Conservation (phyloP, 37 sponge, comb jelly and placozoan species). For the Agelas oroides region DNA sequence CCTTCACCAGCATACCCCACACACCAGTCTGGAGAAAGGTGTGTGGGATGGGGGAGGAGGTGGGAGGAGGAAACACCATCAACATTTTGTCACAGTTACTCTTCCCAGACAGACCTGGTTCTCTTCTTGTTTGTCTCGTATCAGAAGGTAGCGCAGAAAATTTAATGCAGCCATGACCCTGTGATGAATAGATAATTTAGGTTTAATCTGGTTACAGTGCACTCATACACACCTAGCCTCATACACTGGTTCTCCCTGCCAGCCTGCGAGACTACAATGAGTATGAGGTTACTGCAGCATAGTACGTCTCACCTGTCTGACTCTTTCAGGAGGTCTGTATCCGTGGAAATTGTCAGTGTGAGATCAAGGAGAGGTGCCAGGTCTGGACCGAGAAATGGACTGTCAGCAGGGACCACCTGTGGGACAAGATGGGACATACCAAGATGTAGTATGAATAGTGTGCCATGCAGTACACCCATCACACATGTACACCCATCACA, state of each 20-base stretch:
- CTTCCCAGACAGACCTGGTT: conserved; percentile 43
- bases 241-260: too few species aligned
- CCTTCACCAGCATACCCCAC: conserved; percentile 18
- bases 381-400: conserved; percentile 51
- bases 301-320: conserved; percentile 49
- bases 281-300: too few species aligned
- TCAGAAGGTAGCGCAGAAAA: conserved; percentile 66
- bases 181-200: background rate
- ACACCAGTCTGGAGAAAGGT: conserved; percentile 49
- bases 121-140: conserved; percentile 48
- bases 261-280: too few species aligned
- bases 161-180: conserved; percentile 77
- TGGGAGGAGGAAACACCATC: background rate
- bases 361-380: conserved; percentile 35
- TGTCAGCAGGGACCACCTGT: background rate
- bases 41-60: background rate
- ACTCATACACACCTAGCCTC: too few species aligned
- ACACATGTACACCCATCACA: too few species aligned
- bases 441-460: background rate
- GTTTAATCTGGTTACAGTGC: too few species aligned
- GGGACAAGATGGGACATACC: background rate
- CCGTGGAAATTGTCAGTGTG: background rate
- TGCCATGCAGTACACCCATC: too few species aligned
- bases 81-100: background rate
- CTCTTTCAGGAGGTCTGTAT: conserved; percentile 55